Base-by-base conservation (phyloP, 2,888 invertebrate species). In the Cheilosia grossa region DNA sequence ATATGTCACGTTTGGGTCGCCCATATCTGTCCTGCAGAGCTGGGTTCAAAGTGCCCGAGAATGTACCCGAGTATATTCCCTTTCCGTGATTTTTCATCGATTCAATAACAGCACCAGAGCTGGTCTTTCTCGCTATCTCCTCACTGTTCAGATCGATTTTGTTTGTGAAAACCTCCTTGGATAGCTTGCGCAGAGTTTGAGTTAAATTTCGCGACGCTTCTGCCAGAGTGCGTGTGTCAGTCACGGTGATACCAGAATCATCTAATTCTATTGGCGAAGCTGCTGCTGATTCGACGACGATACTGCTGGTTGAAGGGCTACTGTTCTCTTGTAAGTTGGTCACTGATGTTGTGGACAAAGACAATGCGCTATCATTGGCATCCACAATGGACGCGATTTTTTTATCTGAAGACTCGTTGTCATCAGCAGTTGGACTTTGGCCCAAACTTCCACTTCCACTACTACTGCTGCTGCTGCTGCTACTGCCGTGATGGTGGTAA, bases 41-140 rank as follows among this genome's bases (percentile, higher is more conserved):
- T 67, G 98, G 98, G 92, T 98, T 98, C 69, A 98, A 92, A 19
- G 98, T 98, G 69, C 98, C 98, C 90, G 98, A 98, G 92, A 98
- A 98, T 83, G 98, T 98, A 87, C 98, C 98, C 15, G 98, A 98
- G 93, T 98, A 98, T 87, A 98, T 97, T 88, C 98, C 98, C 92
- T 97, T 97, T 87, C 98, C 97, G 89, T 98, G 97, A 91, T 98
- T 97, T 91, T 96, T 96, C 97, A 97, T 97, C 89, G 96, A 96
- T 91, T 97, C 97, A 90, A 97, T 97, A 89, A 97, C 96, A 89
- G 97, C 97, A 42, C 97, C 97, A 61, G 94, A 94, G n/a, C 90
- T 89, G 73, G 88, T 89, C 59, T 91, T 91, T 59, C 94, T 92
- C 47, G 93, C 91, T 0, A 93, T 89, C 87, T 94, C 94, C 86